These are phyloP conservation scores for Cotesia chilonis DNA, from an alignment of 1,140 invertebrate species.

Conservation along the genomic window DNA sequence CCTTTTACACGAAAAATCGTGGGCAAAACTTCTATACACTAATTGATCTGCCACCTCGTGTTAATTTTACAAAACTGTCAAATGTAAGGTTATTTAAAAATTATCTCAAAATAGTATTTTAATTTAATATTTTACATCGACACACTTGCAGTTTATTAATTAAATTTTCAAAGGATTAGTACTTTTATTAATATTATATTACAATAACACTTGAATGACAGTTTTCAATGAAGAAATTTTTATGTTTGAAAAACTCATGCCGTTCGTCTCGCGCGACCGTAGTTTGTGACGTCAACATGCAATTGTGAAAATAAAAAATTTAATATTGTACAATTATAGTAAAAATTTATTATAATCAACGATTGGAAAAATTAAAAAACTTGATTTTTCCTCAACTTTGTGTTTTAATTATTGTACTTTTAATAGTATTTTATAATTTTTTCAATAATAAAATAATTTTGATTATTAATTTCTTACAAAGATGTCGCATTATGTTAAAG, in stretches of 20 bases:
- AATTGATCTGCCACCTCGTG: slow-evolving; percentile 42
- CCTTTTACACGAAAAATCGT: slow-evolving; percentile 52
- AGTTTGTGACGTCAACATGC: slow-evolving; percentile 50
- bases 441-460: too few species aligned
- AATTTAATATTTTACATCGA: too few species aligned
- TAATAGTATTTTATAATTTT: slow-evolving; percentile 27
- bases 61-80: slow-evolving; percentile 28
- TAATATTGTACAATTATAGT: neutral
- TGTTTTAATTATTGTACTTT: neutral
- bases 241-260: slow-evolving; percentile 30
- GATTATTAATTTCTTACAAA: too few species aligned
- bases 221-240: neutral
- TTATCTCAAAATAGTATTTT: slow-evolving; percentile 3
- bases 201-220: neutral
- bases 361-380: too few species aligned
- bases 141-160: too few species aligned
- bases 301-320: neutral
- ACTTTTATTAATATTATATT: neutral
- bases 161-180: neutral
- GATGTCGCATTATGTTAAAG: too few species aligned
- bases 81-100: slow-evolving; percentile 54
- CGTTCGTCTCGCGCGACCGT: slow-evolving; percentile 44
- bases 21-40: slow-evolving; percentile 47
- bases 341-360: too few species aligned
- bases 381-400: neutral